Conservation (phyloP, 2,797 vertebrate genomes). For the Oreortyx pictus region DNA sequence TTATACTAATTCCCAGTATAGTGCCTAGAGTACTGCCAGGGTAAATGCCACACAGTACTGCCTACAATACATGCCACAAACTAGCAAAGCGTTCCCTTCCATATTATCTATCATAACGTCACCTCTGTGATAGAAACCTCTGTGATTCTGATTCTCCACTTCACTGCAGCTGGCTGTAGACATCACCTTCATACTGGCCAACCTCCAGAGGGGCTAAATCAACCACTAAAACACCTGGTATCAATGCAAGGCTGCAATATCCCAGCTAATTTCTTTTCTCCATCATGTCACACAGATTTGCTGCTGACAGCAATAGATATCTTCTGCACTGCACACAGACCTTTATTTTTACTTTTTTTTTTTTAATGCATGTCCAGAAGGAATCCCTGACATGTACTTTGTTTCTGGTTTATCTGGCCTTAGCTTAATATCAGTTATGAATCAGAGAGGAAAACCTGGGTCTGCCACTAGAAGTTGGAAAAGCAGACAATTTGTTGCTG, state of each 20-base stretch:
- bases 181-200: neutral
- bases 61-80: neutral
- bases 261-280: neutral
- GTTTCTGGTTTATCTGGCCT: neutral
- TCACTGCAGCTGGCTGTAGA: neutral
- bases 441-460: neutral
- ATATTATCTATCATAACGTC: neutral
- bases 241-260: neutral
- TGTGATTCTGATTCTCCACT: neutral
- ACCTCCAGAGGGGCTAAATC: neutral
- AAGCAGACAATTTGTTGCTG: neutral
- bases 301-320: neutral
- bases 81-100: neutral
- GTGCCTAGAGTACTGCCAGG: neutral
- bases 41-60: neutral
- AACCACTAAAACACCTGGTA: neutral
- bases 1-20: slow-evolving; percentile 4
- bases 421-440: neutral
- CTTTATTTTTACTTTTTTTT: neutral
- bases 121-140: neutral
- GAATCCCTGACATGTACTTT: neutral
- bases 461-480: neutral
- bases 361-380: neutral
- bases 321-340: neutral
- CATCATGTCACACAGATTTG: neutral